Conservation (phyloP, 1,140 invertebrate genomes). For the Calephelis virginiensis region DNA sequence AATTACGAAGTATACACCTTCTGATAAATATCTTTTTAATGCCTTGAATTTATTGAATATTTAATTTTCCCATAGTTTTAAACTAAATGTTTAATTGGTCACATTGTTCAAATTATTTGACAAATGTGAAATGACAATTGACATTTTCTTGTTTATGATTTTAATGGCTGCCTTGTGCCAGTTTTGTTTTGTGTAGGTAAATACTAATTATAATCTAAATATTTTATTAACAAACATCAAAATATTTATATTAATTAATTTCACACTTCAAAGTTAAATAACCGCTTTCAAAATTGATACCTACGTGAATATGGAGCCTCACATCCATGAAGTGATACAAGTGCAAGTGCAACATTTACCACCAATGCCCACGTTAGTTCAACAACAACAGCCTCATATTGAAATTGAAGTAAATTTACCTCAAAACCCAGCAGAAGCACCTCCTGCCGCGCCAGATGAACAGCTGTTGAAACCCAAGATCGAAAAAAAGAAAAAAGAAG, state of each 20-base stretch:
- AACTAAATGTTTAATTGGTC: not conserved
- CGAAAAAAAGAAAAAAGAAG: constrained; percentile 68
- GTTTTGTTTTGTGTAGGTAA: not conserved
- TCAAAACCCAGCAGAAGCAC: constrained; percentile 35
- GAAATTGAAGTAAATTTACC: constrained; percentile 32
- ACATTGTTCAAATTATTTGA: not conserved
- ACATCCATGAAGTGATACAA: constrained; percentile 28
- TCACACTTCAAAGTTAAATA: not conserved
- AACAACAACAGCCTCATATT: constrained; percentile 33
- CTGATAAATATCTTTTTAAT: too few relatives aligned
- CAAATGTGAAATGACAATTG: not conserved
- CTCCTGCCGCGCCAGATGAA: constrained; percentile 32
- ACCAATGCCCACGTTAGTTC: constrained; percentile 19
- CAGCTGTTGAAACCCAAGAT: constrained; percentile 38
- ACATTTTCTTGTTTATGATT: constrained; percentile 19
- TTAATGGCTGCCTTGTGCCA: constrained; percentile 16
- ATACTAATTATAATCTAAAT: not conserved
- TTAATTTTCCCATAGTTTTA: too few relatives aligned
- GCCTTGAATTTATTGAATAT: too few relatives aligned
- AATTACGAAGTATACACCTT: too few relatives aligned
- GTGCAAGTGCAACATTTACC: constrained; percentile 26
- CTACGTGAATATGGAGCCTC: constrained; percentile 28
- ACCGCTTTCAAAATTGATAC: constrained; percentile 28
- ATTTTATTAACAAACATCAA: not conserved
- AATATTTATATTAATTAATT: constrained; percentile 1